These are phyloP conservation scores for Strix uralensis DNA, from an alignment of 2,113 vertebrate genomes.

Conservation along the genomic window DNA sequence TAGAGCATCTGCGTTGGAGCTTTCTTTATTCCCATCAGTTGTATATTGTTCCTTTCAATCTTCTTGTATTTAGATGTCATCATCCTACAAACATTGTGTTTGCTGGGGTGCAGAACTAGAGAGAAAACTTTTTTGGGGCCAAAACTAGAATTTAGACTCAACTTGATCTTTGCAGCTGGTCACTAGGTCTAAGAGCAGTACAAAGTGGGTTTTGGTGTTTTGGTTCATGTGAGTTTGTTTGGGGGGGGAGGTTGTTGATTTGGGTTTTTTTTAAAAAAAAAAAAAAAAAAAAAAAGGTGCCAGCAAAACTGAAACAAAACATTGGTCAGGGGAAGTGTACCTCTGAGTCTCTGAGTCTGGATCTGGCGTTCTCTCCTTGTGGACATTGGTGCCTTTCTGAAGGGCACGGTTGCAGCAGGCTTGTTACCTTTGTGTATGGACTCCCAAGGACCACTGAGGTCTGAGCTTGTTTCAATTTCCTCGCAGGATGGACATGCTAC, in stretches of 20 bases:
- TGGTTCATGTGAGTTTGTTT: not conserved
- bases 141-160: not conserved
- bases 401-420: not conserved
- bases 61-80: not conserved
- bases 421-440: not conserved
- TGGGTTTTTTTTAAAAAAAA: no score
- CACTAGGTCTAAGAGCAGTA: not conserved
- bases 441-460: not conserved
- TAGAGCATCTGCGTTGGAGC: not conserved
- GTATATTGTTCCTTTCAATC: not conserved
- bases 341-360: not conserved
- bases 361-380: not conserved
- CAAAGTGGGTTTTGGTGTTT: not conserved
- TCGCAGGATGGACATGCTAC: not conserved
- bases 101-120: not conserved
- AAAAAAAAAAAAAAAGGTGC: not conserved
- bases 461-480: not conserved
- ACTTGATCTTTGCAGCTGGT: not conserved
- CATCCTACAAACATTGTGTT: not conserved
- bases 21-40: not conserved
- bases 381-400: not conserved
- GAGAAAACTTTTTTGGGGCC: not conserved
- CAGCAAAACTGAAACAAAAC: not conserved
- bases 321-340: not conserved
- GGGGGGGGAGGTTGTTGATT: not conserved